Base-by-base conservation (phyloP, 2,113 vertebrate genomes). In the Laterallus jamaicensis region DNA sequence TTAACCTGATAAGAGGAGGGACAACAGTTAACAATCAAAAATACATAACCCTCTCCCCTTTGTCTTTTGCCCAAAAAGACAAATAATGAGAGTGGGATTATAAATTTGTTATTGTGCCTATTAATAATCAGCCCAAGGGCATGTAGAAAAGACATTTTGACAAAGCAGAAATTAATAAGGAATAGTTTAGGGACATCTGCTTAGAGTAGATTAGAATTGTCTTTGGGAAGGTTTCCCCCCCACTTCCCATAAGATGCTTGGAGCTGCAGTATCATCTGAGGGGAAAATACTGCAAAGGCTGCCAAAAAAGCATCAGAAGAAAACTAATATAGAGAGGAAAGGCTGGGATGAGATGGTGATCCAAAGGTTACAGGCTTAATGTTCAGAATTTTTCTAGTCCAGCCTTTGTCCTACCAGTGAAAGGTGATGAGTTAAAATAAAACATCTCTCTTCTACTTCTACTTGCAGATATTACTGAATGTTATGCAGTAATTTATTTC, bases 1-100 rank as follows among this genome's bases (percentile, higher is more conserved):
- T 95, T 96, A 97, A 86, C 79, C 39, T 82, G 84, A 93, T 96
- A 96, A 97, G 89, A 96, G 69, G 49, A 96, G 47, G 31, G 79
- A 73, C 52, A 62, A 83, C 24, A 60, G 82, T 80, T 92, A 89
- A 55, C 0, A 0, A 86, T 95, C 39, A 82, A 92, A 95, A 92
- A 82, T 75, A 77, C 6, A 68, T 55, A 73, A 75, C 35, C 63
- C 29, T 90, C n/a, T 73, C 55, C 52, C 8, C 70, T 79, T 85
- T n/a, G n/a, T n/a, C 42, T 58, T 59, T 89, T 81, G 67, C n/a
- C 35, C 39, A 49, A 66, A 95, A 89, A 74, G 25, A 82, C 64
- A 93, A 91, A 85, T 81, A 95, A 88, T 85, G 80, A 92, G 64
- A 84, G 74, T 42, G 50, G 54, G 67, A 76, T 92, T 82, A 91